Evolutionary conservation across 1,140 invertebrate genomes (phyloP).

Genomic region (Littorina saxatilis): DNA sequence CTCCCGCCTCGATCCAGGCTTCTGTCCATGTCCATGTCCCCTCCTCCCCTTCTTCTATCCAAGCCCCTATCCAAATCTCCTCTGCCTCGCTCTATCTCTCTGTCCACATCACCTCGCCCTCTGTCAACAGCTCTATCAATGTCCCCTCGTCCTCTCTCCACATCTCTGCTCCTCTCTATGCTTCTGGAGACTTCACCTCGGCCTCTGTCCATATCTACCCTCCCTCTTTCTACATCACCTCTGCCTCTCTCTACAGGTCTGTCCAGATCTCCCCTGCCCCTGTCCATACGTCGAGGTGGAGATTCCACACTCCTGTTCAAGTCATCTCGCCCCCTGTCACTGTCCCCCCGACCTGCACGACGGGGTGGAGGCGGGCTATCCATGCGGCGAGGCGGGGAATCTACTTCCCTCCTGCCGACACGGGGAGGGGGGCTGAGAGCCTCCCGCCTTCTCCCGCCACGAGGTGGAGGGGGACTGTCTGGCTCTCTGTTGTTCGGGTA

Average conservation of each 20-base stretch:
- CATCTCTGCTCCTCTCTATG: background rate
- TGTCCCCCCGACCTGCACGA: background rate
- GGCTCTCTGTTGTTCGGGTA: background rate
- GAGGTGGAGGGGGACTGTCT: background rate
- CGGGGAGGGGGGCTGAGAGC: background rate
- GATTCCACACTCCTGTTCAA: background rate
- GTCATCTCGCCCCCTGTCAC: too few species aligned
- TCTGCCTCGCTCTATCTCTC: background rate
- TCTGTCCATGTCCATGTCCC: slow-evolving; percentile 23
- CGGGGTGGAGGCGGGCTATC: background rate
- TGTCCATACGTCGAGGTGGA: background rate
- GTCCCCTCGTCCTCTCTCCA: background rate
- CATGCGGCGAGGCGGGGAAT: background rate
- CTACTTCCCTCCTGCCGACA: background rate
- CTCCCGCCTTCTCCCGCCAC: background rate
- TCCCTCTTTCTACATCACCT: background rate
- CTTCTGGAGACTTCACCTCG: background rate
- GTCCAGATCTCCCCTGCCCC: background rate
- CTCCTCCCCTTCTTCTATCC: background rate
- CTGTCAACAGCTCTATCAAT: background rate
- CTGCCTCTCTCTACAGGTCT: background rate
- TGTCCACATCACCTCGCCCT: background rate
- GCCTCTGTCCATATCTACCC: background rate
- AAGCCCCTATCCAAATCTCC: background rate
- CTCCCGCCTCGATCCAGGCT: background rate